These are phyloP conservation scores for Liasis olivaceus DNA, from an alignment of 2,797 vertebrate species.

Conservation along the genomic window DNA sequence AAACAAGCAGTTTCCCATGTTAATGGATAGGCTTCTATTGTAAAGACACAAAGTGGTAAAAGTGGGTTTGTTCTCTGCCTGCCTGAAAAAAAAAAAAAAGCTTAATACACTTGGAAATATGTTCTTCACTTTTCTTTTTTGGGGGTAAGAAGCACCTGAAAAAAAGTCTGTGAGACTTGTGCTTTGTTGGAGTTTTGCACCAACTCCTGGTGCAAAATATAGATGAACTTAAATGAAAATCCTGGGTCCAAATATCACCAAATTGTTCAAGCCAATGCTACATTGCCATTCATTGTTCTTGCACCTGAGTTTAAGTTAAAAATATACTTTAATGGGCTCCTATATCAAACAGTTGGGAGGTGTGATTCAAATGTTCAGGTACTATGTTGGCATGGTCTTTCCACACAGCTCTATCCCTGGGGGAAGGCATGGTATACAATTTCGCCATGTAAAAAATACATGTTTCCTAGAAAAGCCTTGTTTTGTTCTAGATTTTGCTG, in stretches of 20 bases:
- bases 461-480: not conserved
- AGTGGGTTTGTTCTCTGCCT: slow-evolving; percentile 61
- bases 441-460: not conserved
- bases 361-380: not conserved
- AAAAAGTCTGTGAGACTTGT: not conserved
- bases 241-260: slow-evolving; percentile 18
- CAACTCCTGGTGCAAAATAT: slow-evolving; percentile 7
- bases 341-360: not conserved
- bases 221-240: not conserved
- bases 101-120: slow-evolving; percentile 66
- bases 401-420: not conserved
- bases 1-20: slow-evolving; percentile 76
- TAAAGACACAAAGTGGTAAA: slow-evolving; percentile 64
- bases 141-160: slow-evolving; percentile 32
- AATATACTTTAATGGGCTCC: not conserved
- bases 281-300: not conserved
- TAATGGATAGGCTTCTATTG: slow-evolving; percentile 75
- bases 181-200: not conserved
- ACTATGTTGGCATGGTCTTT: not conserved
- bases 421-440: not conserved
- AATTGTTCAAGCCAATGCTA: not conserved
- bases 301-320: not conserved
- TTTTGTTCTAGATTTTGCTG: not conserved
- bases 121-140: slow-evolving; percentile 58
- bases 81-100: slow-evolving; percentile 45